These are phyloP conservation scores for Agrochola macilenta DNA, from an alignment of 2,888 invertebrate species.

Conservation along the genomic window DNA sequence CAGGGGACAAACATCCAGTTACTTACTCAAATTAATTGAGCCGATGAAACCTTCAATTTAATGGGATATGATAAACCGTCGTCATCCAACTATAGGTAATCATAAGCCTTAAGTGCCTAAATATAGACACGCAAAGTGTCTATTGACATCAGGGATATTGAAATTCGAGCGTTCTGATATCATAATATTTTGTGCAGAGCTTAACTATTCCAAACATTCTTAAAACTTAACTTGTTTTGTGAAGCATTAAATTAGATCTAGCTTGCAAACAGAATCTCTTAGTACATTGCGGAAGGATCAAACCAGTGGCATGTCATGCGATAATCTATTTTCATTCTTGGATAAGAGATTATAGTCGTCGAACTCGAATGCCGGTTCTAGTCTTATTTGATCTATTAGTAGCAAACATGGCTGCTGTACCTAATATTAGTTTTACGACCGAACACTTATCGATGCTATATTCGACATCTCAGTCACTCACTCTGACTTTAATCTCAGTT, in stretches of 20 bases:
- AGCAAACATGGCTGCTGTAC: constrained; percentile 10
- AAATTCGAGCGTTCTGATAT: constrained; percentile 4
- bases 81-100: constrained; percentile 24
- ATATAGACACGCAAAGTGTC: constrained; percentile 29
- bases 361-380: constrained; percentile 12
- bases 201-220: background rate
- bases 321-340: constrained; percentile 46
- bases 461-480: constrained; percentile 42
- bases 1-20: constrained; percentile 69
- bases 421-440: constrained; percentile 37
- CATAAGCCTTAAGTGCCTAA: constrained; percentile 33
- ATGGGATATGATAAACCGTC: constrained; percentile 58
- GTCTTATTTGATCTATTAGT: constrained; percentile 43
- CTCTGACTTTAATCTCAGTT: constrained; percentile 43
- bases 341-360: constrained; percentile 9
- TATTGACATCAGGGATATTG: constrained; percentile 25
- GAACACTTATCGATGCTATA: constrained; percentile 38
- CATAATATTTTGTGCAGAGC: background rate
- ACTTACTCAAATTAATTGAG: constrained; percentile 70
- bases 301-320: constrained; percentile 5
- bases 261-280: background rate
- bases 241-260: background rate
- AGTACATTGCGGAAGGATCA: constrained; percentile 43
- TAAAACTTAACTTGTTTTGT: background rate
- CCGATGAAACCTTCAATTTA: constrained; percentile 61